These are phyloP conservation scores for Florisuga fusca DNA, from an alignment of 2,797 vertebrate genomes.

Conservation along the genomic window DNA sequence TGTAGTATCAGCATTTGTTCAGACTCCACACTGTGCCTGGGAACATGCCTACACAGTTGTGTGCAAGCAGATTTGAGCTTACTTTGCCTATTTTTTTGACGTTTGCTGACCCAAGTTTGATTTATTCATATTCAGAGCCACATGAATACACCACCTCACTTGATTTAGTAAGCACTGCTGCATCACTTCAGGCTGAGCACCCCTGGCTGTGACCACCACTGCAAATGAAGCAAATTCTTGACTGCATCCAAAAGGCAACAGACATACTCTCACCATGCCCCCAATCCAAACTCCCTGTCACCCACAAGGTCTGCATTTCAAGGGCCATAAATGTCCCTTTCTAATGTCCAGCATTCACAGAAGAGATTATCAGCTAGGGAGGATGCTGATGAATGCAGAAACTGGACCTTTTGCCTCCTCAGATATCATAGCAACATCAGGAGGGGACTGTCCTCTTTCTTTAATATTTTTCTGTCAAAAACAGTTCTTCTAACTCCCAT, in stretches of 20 bases:
- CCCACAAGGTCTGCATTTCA: background rate
- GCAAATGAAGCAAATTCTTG: background rate
- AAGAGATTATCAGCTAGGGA: background rate
- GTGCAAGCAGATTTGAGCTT: background rate
- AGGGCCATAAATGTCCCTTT: background rate
- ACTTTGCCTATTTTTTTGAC: background rate
- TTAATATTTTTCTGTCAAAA: background rate
- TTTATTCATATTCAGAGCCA: background rate
- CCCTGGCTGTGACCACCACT: background rate
- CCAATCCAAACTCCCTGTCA: background rate
- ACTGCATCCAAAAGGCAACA: background rate
- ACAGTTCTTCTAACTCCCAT: background rate
- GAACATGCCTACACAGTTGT: background rate
- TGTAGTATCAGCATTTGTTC: background rate
- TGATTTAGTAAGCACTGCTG: background rate
- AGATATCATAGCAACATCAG: background rate
- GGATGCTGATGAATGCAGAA: background rate
- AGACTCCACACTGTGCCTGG: background rate
- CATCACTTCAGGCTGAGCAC: background rate
- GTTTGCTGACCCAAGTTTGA: background rate
- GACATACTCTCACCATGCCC: background rate
- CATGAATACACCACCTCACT: background rate
- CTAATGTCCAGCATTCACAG: rapidly evolving
- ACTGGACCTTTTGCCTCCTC: background rate
- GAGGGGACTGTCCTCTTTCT: background rate